A percentile compares a stretch with the other conserved stretches of the same genome.
phyloP scores from a whole-genome alignment of 1,140 invertebrate species.

The Helicoverpa zea region DNA sequence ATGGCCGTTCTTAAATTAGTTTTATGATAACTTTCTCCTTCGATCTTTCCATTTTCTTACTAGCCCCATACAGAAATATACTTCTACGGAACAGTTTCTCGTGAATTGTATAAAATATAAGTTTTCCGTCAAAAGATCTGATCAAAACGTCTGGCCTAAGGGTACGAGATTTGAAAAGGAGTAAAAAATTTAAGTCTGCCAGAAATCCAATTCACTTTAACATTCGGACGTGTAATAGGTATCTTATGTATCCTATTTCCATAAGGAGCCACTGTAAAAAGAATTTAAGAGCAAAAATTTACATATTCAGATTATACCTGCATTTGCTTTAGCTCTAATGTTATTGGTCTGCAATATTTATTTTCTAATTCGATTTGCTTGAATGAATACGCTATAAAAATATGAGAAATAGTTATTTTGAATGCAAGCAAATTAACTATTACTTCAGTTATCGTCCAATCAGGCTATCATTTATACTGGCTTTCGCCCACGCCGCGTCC shows the following conservation, averaged over 20 bases:
- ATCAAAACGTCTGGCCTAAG: not conserved
- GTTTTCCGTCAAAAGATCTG: constrained; percentile 32
- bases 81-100: not conserved
- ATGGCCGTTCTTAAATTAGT: not conserved
- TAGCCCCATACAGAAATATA: not conserved
- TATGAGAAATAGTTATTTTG: not conserved
- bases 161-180: constrained; percentile 8
- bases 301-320: constrained; percentile 20
- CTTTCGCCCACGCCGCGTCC: too few species aligned
- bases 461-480: too few species aligned
- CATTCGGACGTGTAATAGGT: constrained; percentile 14
- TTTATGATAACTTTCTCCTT: constrained; percentile 4
- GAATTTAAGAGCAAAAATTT: not conserved
- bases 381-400: not conserved
- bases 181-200: constrained; percentile 22
- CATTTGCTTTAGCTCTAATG: not conserved
- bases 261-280: not conserved
- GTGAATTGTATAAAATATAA: constrained; percentile 8
- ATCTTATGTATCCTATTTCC: not conserved
- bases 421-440: too few species aligned
- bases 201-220: constrained; percentile 50
- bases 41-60: not conserved
- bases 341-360: not conserved
- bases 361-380: not conserved
- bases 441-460: too few species aligned